Evolutionary conservation across 1,140 invertebrate genomes (phyloP).

Genomic region (Drosophila ambigua): DNA sequence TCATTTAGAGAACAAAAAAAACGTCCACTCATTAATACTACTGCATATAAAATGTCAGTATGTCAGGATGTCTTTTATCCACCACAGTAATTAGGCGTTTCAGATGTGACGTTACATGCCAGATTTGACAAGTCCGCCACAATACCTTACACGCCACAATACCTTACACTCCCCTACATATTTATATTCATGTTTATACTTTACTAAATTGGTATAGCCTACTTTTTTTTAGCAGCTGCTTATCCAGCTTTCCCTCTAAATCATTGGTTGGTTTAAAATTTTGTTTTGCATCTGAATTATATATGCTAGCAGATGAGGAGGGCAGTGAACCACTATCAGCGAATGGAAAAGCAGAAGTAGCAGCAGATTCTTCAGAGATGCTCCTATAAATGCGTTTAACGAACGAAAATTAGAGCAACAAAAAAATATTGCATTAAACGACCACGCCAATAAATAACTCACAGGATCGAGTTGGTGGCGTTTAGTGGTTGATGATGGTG

Average conservation of each 20-base stretch:
- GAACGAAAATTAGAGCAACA: not conserved
- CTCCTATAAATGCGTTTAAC: conserved; percentile 46
- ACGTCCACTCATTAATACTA: no score
- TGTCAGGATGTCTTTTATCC: no score
- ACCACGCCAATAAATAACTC: conserved; percentile 20
- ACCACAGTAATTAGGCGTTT: no score
- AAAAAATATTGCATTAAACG: not conserved
- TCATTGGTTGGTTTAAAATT: conserved; percentile 8
- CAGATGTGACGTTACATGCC: no score
- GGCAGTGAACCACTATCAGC: conserved; percentile 53
- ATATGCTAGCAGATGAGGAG: conserved; percentile 30
- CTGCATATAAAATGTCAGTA: no score
- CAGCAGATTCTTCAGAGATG: conserved; percentile 73
- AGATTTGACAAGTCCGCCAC: no score
- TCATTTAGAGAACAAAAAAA: no score
- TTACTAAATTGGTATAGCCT: no score
- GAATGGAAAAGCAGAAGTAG: conserved; percentile 53
- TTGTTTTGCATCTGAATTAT: conserved; percentile 30
- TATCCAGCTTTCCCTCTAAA: no score
- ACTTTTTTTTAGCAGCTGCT: no score
- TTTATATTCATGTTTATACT: not conserved
- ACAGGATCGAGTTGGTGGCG: conserved; percentile 75
- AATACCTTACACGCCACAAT: no score
- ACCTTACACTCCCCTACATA: no score
- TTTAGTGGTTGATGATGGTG: conserved; percentile 69